Base-by-base conservation (phyloP, 2,888 invertebrate genomes). In the Phoronis australis region DNA sequence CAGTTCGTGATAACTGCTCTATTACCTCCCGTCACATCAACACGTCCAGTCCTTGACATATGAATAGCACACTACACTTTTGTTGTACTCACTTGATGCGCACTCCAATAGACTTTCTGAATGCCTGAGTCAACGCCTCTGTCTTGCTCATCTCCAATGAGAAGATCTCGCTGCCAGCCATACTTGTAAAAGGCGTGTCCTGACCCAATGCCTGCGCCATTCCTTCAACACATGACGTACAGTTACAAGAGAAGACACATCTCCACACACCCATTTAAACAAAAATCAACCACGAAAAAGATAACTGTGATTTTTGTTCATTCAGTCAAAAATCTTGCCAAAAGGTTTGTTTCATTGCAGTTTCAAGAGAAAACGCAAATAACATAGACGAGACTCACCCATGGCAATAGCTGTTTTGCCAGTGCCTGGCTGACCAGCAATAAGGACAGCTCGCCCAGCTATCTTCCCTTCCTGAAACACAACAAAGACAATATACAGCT, bases 141-240 rank as follows among this genome's bases (percentile, higher is more conserved):
- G 99, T 99, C 79, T 99, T 99, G 72, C 95, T 90, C 93, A 99
- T 96, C 76, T 99, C 99, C 55, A 97, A 76, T 0, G 97, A 97
- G 77, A 92, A 99, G 53, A 99, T 95, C 80, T 99, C 99, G 1
- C 95, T 95, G 0, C 95, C 99, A 15, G 96, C 92, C 87, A 99
- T 96, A 64, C 92, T 90, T 0, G 96, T 97, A 69, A 99, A 99
- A 0, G 99, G 99, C 1, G 97, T 97, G 71, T 97, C 97, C 1
- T 84, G 83, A 0, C 95, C 95, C 6, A 96, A 77, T 0, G 95
- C 90, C 70, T 93, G 91, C 0, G 95, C 92, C 69, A 96, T 82
- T 0, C 74, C 76, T 77, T 31, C n/a, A n/a, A n/a, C n/a, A n/a
- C n/a, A n/a, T n/a, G n/a, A n/a, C n/a, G n/a, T n/a, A n/a, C n/a